Base-by-base conservation (phyloP, 2,888 invertebrate species). In the Fragum whitleyi region DNA sequence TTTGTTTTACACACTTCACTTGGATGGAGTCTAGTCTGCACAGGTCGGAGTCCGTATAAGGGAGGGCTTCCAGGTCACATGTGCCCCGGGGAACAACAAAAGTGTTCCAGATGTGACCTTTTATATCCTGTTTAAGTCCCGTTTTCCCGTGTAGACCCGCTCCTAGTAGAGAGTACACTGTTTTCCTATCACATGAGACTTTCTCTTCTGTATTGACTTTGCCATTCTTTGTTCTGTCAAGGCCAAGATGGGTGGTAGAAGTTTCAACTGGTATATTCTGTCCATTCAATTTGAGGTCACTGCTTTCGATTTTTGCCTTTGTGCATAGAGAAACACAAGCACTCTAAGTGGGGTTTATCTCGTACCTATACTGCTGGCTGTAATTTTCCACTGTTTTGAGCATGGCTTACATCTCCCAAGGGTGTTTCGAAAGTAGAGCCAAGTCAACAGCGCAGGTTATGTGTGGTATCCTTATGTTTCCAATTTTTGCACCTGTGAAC, bases 81-180 rank as follows among this genome's bases (percentile, higher is more conserved):
- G 42, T 32, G 1, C 59, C 3, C 3, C 65, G 21, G 16, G 69
- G 76, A 5, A 69, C 69, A 53, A 70, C 61, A 21, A 53, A 70
- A 29, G 55, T 69, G 14, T 5, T 32, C 69, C 69, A 69, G 9
- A 69, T 53, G 29, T 69, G 36, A 16, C 29, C 26, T n/a, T 55
- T 70, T 32, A 55, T 29, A 32, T 21, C 32, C 9, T 28, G 6
- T 32, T 70, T 70, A 3, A 70, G 21, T 19, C 70, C 55, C 16
- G 26, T 57, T 32, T 23, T 55, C 21, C 70, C 26, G 32, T 55
- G 36, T 14, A 70, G 55, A 23, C 55, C 70, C n/a, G 70, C 70
- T n/a, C 70, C 36, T 21, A 70, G 53, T 14, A 70, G 51, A 19
- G 57, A 70, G 57, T 70, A 70, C n/a, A 57, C 68, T 19, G 70